Conservation (phyloP, 2,113 vertebrate species). For the Nyctibius bracteatus region DNA sequence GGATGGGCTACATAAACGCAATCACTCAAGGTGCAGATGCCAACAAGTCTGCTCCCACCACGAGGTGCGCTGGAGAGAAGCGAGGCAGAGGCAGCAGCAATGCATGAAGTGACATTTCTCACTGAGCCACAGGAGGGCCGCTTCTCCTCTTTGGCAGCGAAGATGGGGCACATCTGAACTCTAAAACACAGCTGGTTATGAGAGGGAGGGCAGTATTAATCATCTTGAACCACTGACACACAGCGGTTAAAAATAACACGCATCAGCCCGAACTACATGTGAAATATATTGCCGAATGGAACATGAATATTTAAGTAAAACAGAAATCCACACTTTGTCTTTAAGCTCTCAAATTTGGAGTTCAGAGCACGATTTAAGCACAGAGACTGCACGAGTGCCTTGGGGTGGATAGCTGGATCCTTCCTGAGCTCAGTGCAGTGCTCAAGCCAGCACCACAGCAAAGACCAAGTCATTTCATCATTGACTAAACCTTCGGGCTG, state of each 20-base stretch:
- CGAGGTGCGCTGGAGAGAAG: neutral
- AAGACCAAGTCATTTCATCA: neutral
- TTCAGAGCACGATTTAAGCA: neutral
- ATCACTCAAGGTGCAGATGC: neutral
- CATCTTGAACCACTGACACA: neutral
- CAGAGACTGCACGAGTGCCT: rapidly evolving
- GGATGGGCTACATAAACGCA: neutral
- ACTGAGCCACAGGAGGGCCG: neutral
- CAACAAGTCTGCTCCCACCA: neutral
- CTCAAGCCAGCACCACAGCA: rapidly evolving
- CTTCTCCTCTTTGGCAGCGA: neutral
- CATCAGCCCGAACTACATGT: neutral
- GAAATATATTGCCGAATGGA: neutral
- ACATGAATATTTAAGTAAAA: neutral
- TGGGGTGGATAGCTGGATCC: neutral
- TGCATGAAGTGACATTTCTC: neutral
- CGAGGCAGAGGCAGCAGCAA: neutral
- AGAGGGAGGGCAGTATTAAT: neutral
- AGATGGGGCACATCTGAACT: neutral
- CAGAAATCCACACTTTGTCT: neutral
- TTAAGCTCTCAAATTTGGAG: neutral
- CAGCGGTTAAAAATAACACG: neutral
- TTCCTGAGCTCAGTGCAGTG: rapidly evolving
- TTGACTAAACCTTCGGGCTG: neutral
- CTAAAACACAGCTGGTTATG: neutral